These are phyloP conservation scores for Thysanoteuthis rhombus DNA, from an alignment of 2,888 invertebrate species.

Conservation along the genomic window DNA sequence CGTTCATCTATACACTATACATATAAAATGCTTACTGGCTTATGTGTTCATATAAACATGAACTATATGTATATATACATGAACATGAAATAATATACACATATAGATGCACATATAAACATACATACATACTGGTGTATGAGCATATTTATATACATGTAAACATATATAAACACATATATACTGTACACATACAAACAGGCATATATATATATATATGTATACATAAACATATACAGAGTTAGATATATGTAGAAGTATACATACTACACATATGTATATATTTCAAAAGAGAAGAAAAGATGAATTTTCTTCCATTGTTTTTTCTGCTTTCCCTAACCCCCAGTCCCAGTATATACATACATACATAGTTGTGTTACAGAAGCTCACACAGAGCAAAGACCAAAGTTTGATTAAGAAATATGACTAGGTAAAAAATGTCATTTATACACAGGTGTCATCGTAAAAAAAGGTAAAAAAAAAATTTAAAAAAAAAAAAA, in stretches of 20 bases:
- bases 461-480: neutral
- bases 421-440: neutral
- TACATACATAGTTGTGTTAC: neutral
- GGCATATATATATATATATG: neutral
- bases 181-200: neutral
- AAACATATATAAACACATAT: neutral
- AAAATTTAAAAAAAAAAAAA: neutral
- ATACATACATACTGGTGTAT: neutral
- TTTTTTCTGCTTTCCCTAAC: neutral
- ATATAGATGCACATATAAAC: neutral
- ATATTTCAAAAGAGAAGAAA: neutral
- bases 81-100: neutral
- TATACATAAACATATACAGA: neutral
- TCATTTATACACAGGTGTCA: neutral
- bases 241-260: neutral
- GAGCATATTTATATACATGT: neutral
- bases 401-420: conserved; percentile 1
- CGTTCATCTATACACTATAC: neutral
- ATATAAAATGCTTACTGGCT: neutral
- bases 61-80: neutral
- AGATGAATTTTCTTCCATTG: neutral
- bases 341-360: neutral
- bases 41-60: neutral
- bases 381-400: neutral
- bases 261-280: conserved; percentile 2